Evolutionary conservation across 2,888 invertebrate species (phyloP).

Genomic region (Frankliniella fusca): DNA sequence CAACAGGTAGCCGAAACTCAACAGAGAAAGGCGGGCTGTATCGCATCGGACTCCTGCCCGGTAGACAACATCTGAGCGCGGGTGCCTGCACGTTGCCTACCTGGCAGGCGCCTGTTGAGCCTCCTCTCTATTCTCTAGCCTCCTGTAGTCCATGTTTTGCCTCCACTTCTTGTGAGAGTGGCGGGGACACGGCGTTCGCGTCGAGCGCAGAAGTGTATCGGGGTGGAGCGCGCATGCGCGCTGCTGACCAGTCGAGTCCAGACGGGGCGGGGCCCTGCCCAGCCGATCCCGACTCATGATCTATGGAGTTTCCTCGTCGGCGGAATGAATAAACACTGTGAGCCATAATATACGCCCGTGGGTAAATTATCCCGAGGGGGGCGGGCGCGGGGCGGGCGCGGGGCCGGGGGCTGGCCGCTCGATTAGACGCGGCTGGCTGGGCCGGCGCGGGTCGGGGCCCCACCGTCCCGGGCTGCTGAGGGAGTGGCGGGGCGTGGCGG

Average conservation of each 20-base stretch:
- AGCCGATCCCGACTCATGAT: neutral
- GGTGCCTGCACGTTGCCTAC: too few relatives aligned
- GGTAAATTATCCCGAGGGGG: slow-evolving; percentile 5
- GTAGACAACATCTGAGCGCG: too few relatives aligned
- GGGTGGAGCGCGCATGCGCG: neutral
- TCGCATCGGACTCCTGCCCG: too few relatives aligned
- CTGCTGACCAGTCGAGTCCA: neutral
- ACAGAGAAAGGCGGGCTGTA: too few relatives aligned
- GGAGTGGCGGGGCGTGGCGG: neutral
- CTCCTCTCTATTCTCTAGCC: too few relatives aligned
- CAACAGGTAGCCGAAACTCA: too few relatives aligned
- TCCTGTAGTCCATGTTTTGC: too few relatives aligned
- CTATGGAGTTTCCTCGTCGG: slow-evolving; percentile 18
- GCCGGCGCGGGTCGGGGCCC: neutral
- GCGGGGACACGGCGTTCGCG: too few relatives aligned
- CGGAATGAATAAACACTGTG: slow-evolving; percentile 19
- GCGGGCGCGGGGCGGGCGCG: neutral
- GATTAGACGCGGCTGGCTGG: neutral
- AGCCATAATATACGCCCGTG: slow-evolving; percentile 10
- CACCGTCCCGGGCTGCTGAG: neutral
- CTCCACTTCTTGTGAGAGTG: too few relatives aligned
- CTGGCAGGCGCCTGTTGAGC: too few relatives aligned
- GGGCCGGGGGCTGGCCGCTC: neutral
- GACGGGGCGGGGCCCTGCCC: neutral
- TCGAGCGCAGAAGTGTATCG: too few relatives aligned